phyloP scores from a whole-genome alignment of 2,888 invertebrate genomes.

The Bombylius major region DNA sequence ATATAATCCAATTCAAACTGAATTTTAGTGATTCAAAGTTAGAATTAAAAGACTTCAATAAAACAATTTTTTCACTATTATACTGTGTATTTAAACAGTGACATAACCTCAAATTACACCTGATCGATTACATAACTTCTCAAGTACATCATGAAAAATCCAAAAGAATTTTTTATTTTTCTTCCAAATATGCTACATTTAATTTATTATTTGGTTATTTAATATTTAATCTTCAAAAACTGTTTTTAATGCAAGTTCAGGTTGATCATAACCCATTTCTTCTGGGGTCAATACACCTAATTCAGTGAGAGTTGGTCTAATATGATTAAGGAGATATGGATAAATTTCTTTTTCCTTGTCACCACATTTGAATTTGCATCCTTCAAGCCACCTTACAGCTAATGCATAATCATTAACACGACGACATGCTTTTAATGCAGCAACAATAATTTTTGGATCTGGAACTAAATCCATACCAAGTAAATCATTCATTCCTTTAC shows the following conservation, averaged over 20 bases:
- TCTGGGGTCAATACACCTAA: conserved; percentile 89
- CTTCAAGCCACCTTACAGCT: conserved; percentile 85
- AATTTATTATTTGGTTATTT: not conserved
- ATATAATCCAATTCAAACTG: no score
- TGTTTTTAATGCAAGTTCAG: conserved; percentile 74
- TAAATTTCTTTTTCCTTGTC: conserved; percentile 60
- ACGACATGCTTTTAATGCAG: conserved; percentile 82
- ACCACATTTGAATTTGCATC: conserved; percentile 81
- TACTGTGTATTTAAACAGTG: no score
- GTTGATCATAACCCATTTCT: conserved; percentile 93
- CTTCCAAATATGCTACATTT: no score
- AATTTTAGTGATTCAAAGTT: no score
- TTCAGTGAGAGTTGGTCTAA: conserved; percentile 83
- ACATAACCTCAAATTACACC: not conserved
- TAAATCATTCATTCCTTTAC: conserved; percentile 82
- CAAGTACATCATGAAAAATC: no score
- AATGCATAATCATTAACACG: conserved; percentile 89
- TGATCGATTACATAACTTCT: not conserved
- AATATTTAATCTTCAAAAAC: conserved; percentile 45
- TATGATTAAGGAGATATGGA: conserved; percentile 79
- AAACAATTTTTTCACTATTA: no score
- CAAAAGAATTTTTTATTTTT: no score
- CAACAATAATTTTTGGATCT: conserved; percentile 77
- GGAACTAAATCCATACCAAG: conserved; percentile 85
- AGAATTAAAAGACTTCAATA: no score